Percentiles rank a stretch among this genome's conserved stretches.
Evolutionary conservation across 2,888 invertebrate genomes (phyloP).

Genomic region (Drosophila merina): DNA sequence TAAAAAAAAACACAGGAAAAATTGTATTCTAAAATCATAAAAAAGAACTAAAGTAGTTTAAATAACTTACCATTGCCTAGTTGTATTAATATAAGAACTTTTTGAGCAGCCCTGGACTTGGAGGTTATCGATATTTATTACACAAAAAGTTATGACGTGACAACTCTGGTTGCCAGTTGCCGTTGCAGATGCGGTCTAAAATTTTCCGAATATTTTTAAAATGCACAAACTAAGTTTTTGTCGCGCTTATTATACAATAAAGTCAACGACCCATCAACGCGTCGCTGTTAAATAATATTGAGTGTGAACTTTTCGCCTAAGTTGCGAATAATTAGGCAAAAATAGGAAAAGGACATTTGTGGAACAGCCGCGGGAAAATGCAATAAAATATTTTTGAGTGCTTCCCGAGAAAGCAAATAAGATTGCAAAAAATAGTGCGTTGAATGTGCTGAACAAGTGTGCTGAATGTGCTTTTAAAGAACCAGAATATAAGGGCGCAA

Average conservation of each 20-base stretch:
- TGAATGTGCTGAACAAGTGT: constrained; percentile 19
- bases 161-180: constrained; percentile 7
- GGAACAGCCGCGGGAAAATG: constrained; percentile 19
- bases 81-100: no score
- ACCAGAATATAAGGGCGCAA: constrained; percentile 6
- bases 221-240: constrained; percentile 15
- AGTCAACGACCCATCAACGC: not conserved
- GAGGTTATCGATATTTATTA: not conserved
- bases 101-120: not conserved
- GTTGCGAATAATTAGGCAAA: not conserved
- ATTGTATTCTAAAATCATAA: no score
- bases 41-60: no score
- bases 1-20: no score
- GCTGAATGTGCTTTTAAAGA: constrained; percentile 28
- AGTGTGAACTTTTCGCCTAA: not conserved
- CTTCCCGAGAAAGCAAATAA: not conserved
- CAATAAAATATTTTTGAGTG: constrained; percentile 23
- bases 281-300: not conserved
- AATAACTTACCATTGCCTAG: not conserved
- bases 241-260: constrained; percentile 19
- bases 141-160: not conserved
- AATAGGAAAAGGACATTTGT: constrained; percentile 22
- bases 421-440: not conserved
- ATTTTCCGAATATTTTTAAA: constrained; percentile 30
- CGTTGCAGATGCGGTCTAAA: constrained; percentile 34